Conservation (phyloP, 2,888 invertebrate species). For the Hylaea fasciaria region DNA sequence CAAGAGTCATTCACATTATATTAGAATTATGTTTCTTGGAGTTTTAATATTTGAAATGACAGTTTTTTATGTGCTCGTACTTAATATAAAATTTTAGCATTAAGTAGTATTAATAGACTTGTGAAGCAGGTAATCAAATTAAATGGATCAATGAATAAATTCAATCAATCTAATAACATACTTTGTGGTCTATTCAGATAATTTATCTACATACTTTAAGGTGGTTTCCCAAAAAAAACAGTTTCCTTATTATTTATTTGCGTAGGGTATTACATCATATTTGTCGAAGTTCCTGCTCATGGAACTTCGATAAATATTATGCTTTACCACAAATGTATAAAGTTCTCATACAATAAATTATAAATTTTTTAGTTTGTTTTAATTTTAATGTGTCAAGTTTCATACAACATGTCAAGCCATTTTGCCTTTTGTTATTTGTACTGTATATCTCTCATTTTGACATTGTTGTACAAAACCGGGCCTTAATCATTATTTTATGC, state of each 20-base stretch:
- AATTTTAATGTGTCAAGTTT: conserved; percentile 6
- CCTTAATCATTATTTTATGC: conserved; percentile 56
- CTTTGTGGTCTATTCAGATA: background rate
- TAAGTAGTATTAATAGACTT: background rate
- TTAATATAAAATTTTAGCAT: conserved; percentile 2
- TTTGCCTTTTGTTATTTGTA: conserved; percentile 19
- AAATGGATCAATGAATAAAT: background rate
- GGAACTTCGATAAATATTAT: conserved; percentile 12
- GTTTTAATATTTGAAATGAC: conserved; percentile 1
- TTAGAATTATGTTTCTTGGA: conserved; percentile 10
- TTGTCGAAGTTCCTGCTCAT: conserved; percentile 13
- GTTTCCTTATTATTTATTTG: conserved; percentile 35
- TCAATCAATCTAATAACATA: background rate
- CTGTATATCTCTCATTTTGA: conserved; percentile 34
- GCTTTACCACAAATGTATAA: conserved; percentile 8
- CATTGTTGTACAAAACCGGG: conserved; percentile 52
- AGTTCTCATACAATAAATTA: conserved; percentile 9
- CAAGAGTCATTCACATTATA: conserved; percentile 28
- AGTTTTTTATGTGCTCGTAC: conserved; percentile 5
- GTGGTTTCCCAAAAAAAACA: conserved; percentile 22
- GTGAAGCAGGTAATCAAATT: background rate
- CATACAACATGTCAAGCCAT: background rate
- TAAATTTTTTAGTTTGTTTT: conserved; percentile 18
- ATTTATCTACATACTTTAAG: no score
- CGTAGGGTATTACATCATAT: conserved; percentile 35